Evolutionary conservation across 2,113 vertebrate genomes (phyloP).

Genomic region (Oncorhynchus masou): DNA sequence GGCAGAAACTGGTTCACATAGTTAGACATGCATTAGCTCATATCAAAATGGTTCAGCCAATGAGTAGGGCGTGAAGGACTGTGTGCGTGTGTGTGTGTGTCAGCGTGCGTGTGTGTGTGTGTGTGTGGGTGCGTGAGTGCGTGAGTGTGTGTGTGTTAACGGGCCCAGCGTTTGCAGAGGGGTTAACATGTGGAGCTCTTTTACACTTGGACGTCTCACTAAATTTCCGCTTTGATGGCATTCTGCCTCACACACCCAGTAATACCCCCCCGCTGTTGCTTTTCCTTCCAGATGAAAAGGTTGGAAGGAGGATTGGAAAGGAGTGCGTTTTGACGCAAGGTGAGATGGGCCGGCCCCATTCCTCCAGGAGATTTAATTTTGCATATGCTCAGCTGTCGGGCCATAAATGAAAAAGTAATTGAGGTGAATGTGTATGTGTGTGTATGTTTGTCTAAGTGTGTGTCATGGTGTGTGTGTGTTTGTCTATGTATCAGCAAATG

Average conservation of each 20-base stretch:
- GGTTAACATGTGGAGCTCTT: slow-evolving; percentile 57
- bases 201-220: slow-evolving; percentile 38
- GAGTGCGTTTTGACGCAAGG: slow-evolving; percentile 60
- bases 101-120: no score
- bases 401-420: slow-evolving; percentile 61
- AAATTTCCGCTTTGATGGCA: slow-evolving; percentile 65
- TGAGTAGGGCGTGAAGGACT: no score
- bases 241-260: slow-evolving; percentile 66
- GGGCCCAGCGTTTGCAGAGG: slow-evolving; percentile 25
- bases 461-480: slow-evolving; percentile 22
- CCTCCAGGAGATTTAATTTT: slow-evolving; percentile 61
- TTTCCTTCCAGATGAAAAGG: slow-evolving; percentile 60
- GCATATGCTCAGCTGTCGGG: slow-evolving; percentile 50
- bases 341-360: slow-evolving; percentile 55
- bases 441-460: slow-evolving; percentile 35
- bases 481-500: slow-evolving; percentile 21
- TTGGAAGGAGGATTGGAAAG: slow-evolving; percentile 58
- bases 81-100: no score
- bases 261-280: slow-evolving; percentile 30
- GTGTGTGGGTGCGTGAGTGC: no score
- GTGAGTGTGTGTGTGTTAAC: not conserved
- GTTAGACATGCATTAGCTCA: no score
- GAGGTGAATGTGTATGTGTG: slow-evolving; percentile 47
- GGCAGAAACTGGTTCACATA: no score
- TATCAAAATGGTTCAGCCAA: no score